Evolutionary conservation across 1,140 invertebrate genomes (phyloP).

Genomic region (Teleogryllus occipitalis): DNA sequence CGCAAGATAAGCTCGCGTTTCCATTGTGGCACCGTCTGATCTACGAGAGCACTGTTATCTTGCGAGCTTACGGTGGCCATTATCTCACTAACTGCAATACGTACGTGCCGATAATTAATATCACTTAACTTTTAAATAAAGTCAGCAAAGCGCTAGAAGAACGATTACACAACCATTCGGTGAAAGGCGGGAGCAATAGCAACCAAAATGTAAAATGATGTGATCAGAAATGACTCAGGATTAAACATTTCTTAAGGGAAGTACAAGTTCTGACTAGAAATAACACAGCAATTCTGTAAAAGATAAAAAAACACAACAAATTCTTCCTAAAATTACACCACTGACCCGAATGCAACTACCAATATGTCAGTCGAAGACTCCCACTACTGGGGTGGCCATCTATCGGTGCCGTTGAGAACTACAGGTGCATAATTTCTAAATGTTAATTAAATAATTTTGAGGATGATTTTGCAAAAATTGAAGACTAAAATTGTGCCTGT

Average conservation of each 20-base stretch:
- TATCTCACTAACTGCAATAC: neutral
- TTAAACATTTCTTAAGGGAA: neutral
- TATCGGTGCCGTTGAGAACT: neutral
- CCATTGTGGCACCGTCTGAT: slow-evolving; percentile 52
- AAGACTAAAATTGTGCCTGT: too few species aligned
- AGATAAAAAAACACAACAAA: neutral
- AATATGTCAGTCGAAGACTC: neutral
- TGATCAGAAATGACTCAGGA: neutral
- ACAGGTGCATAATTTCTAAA: neutral
- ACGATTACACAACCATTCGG: slow-evolving; percentile 16
- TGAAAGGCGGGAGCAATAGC: slow-evolving; percentile 15
- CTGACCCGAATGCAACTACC: neutral
- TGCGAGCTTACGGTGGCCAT: slow-evolving; percentile 22
- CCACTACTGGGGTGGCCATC: neutral
- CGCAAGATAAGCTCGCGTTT: slow-evolving; percentile 64
- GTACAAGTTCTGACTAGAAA: neutral
- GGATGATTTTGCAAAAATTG: too few species aligned
- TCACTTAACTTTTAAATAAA: slow-evolving; percentile 1
- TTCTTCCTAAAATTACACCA: neutral
- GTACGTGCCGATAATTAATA: neutral
- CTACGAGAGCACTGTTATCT: slow-evolving; percentile 29
- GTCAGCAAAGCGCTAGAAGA: neutral
- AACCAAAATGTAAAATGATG: neutral
- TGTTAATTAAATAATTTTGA: too few species aligned
- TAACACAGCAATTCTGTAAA: neutral